Percentiles rank a stretch among this genome's conserved stretches.
Conservation (phyloP, 2,888 invertebrate genomes). For the Drosophila histrio region DNA sequence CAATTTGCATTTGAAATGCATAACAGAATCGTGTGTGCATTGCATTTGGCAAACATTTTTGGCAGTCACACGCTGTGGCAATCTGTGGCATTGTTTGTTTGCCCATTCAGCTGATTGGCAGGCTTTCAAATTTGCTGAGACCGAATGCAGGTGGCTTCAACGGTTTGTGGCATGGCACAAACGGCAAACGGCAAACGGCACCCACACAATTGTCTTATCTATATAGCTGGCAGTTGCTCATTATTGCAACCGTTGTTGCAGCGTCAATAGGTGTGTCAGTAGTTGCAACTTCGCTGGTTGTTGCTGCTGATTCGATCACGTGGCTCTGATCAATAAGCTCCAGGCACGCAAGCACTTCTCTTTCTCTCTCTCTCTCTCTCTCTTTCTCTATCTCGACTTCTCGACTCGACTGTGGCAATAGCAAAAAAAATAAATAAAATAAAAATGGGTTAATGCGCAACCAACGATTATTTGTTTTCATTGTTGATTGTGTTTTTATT, state of each 20-base stretch:
- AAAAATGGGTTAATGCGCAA: constrained; percentile 81
- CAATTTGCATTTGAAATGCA: constrained; percentile 80
- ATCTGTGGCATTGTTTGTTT: constrained; percentile 29
- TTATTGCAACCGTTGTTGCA: constrained; percentile 67
- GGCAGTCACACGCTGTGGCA: constrained; percentile 71
- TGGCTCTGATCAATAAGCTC: constrained; percentile 80
- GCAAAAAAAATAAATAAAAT: constrained; percentile 53
- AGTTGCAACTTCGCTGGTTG: constrained; percentile 66
- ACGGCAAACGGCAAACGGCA: constrained; percentile 32
- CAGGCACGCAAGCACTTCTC: constrained; percentile 73
- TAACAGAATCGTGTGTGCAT: constrained; percentile 74
- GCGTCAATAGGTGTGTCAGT: constrained; percentile 79
- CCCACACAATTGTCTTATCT: constrained; percentile 71
- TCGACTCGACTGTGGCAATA: constrained; percentile 18
- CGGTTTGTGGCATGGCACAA: constrained; percentile 14
- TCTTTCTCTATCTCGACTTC: constrained; percentile 17
- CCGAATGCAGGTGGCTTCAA: constrained; percentile 66
- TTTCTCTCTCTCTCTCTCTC: background rate
- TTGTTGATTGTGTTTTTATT: constrained; percentile 68
- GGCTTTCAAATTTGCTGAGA: constrained; percentile 67
- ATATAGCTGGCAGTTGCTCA: constrained; percentile 61
- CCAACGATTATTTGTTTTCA: constrained; percentile 69
- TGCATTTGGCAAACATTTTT: constrained; percentile 61
- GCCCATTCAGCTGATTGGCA: constrained; percentile 66
- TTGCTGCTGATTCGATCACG: constrained; percentile 65